Conservation (phyloP, 2,888 invertebrate species). For the Synergus gifuensis region DNA sequence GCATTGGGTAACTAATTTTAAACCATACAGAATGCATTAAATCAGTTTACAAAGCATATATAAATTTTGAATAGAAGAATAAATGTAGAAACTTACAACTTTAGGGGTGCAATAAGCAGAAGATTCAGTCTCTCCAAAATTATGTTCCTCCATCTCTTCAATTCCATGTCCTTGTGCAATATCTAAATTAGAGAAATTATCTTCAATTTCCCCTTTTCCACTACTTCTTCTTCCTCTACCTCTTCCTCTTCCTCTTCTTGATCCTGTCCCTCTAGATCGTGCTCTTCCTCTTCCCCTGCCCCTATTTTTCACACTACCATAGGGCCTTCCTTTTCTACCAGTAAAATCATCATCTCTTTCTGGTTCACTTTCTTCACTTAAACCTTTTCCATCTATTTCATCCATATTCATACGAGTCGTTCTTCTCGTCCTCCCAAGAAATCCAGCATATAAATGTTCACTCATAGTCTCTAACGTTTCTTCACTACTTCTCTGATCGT, state of each 20-base stretch:
- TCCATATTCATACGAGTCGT: conserved; percentile 10
- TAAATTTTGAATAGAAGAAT: not conserved
- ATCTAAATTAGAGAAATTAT: not conserved
- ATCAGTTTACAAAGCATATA: too few species aligned
- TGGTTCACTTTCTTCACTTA: conserved; percentile 41
- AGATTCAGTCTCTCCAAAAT: not conserved
- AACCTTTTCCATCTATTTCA: conserved; percentile 3
- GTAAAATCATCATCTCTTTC: conserved; percentile 19
- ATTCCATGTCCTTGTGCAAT: not conserved
- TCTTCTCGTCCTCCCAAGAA: conserved; percentile 30
- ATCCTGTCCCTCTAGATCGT: conserved; percentile 44
- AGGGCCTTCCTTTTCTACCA: conserved; percentile 8
- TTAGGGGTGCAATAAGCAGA: not conserved
- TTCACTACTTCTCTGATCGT: not conserved
- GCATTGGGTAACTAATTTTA: conserved; percentile 51
- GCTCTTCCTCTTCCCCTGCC: conserved; percentile 53
- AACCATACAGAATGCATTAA: too few species aligned
- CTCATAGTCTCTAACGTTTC: conserved; percentile 8
- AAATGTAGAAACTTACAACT: conserved; percentile 5
- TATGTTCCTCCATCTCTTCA: not conserved
- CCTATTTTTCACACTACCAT: conserved; percentile 49
- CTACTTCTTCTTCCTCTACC: conserved; percentile 49
- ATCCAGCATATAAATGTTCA: conserved; percentile 32
- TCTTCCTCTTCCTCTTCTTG: conserved; percentile 55
- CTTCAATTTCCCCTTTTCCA: conserved; percentile 33